Evolutionary conservation across 1,140 invertebrate genomes (phyloP), one percentile per base, ranked within the genome.

Genomic region (Sarcophaga peregrina): DNA sequence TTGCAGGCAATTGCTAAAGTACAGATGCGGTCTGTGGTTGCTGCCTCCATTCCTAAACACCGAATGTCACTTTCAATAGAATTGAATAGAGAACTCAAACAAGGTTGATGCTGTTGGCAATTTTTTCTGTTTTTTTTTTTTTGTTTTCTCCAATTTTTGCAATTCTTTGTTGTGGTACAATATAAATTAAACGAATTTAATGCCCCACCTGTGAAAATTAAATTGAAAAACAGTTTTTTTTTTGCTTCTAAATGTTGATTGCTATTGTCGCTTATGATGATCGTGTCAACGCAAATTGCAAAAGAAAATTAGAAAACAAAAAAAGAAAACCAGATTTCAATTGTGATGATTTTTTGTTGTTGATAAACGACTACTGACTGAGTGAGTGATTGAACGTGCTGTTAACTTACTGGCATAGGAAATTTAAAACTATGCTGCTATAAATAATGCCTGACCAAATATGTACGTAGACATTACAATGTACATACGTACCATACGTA

Each of bases 171-270:
- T 37, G 25, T 2, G 25, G 20, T 8, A 68, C 5, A 8, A 68
- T 25, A 20, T 20, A 5, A 2, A 20, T 68, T 68, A 68, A 68
- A 68, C 20, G 62, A 68, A 68, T 68, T 68, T 68, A 20, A 68
- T 68, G 62, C 62, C 62, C 62, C 20, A 68, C 62, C 62, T 68
- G 62, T 68, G 20, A 58, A 68, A 68, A 17, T 68, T 25, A 68
- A 68, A 68, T 68, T 68, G 20, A 68, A 68, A 68, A 68, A 37
- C 25, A 37, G 25, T 37, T 37, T 37, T 37, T 37, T 37, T 37
- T 37, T 4, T 37, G 1, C 25, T 37, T 2, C 25, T 37, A 37
- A 20, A 68, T 68, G 54, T 62, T 13, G 54, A 58, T n/a, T 5
- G n/a, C 54, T 13, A 13, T 13, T 37, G 4, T 13, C 9, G 62